These are phyloP conservation scores for Xestoiulus laeticollis DNA, from an alignment of 2,888 invertebrate species.

Conservation along the genomic window DNA sequence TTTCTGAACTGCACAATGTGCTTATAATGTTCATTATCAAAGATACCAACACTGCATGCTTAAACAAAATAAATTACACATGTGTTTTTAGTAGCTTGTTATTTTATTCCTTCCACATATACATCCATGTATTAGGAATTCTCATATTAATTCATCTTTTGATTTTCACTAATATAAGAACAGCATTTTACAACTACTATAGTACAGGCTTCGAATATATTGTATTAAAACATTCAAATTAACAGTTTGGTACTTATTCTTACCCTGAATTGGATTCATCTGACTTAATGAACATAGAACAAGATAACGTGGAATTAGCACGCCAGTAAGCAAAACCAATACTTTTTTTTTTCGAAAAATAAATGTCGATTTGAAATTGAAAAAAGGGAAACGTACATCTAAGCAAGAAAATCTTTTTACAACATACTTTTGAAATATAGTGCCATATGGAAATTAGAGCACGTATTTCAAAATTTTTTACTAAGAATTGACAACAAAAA, in stretches of 20 bases:
- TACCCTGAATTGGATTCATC: constrained; percentile 18
- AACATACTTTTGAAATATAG: not conserved
- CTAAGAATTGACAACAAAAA: not conserved
- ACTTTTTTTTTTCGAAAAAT: not conserved
- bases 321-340: constrained; percentile 4
- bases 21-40: not conserved
- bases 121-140: constrained; percentile 18
- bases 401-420: not conserved
- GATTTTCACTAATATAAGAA: constrained; percentile 18
- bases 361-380: not conserved
- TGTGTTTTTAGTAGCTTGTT: not conserved
- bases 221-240: constrained; percentile 12
- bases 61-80: not conserved
- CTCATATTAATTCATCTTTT: constrained; percentile 16
- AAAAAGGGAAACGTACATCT: not conserved
- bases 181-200: constrained; percentile 24
- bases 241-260: constrained; percentile 19
- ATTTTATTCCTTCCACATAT: constrained; percentile 26
- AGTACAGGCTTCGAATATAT: constrained; percentile 5
- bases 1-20: not conserved
- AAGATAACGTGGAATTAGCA: not conserved
- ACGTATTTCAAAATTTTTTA: not conserved
- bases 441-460: not conserved
- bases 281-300: constrained; percentile 17
- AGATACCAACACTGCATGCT: not conserved